Evolutionary conservation across 2,888 invertebrate genomes (phyloP).

Genomic region (Mythimna albipuncta): DNA sequence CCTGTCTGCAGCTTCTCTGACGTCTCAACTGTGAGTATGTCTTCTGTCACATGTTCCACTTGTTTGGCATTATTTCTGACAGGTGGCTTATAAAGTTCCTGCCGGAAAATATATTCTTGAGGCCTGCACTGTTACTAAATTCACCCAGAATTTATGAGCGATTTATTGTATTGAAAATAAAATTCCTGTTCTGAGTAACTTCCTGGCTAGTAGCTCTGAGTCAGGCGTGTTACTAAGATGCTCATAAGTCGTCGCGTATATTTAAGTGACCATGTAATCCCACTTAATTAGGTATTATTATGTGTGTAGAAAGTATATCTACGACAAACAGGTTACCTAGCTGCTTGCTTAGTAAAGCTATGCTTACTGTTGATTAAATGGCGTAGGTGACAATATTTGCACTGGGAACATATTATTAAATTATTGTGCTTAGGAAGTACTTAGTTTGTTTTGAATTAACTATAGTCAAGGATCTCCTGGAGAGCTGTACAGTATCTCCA

Average conservation of each 20-base stretch:
- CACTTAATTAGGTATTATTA: slow-evolving; percentile 55
- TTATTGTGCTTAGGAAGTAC: neutral
- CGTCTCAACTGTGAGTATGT: slow-evolving; percentile 78
- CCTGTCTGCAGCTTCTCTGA: slow-evolving; percentile 63
- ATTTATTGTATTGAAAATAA: slow-evolving; percentile 1
- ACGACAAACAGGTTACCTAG: slow-evolving; percentile 51
- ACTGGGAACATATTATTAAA: slow-evolving; percentile 34
- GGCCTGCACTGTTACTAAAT: slow-evolving; percentile 6
- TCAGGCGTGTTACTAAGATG: slow-evolving; percentile 38
- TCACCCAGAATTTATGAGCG: slow-evolving; percentile 1
- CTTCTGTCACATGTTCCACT: slow-evolving; percentile 53
- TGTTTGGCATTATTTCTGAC: slow-evolving; percentile 47
- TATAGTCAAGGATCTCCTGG: neutral
- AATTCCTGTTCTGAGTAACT: neutral
- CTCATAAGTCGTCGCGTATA: slow-evolving; percentile 39
- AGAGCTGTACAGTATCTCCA: neutral
- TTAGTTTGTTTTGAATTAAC: neutral
- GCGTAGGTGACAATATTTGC: slow-evolving; percentile 42
- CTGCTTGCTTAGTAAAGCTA: slow-evolving; percentile 53
- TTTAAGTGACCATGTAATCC: slow-evolving; percentile 61
- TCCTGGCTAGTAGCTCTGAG: slow-evolving; percentile 22
- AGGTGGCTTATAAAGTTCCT: slow-evolving; percentile 20
- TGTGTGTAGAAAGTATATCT: slow-evolving; percentile 55
- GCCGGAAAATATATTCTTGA: slow-evolving; percentile 10
- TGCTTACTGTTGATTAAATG: slow-evolving; percentile 50